A percentile compares a stretch with the other conserved stretches of the same genome.
Evolutionary conservation across 2,888 invertebrate species (phyloP).

Genomic region (Eupeodes latifasciatus): DNA sequence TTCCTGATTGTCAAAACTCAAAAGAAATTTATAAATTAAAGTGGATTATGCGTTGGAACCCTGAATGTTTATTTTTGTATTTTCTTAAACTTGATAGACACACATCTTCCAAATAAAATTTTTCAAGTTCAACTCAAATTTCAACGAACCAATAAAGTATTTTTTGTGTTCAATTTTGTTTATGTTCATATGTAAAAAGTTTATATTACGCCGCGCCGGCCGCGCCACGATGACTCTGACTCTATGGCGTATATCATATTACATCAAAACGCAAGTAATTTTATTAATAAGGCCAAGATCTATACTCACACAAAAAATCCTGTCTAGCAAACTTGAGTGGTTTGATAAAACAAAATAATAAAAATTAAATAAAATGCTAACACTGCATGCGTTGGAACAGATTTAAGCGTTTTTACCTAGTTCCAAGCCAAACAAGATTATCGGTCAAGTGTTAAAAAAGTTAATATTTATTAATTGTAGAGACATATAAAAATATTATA

Average conservation of each 20-base stretch:
- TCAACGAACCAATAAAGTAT: conserved; percentile 25
- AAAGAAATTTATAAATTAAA: not conserved
- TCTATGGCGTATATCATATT: conserved; percentile 35
- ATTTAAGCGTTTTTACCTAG: conserved; percentile 10
- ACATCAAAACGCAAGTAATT: conserved; percentile 32
- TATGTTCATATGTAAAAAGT: conserved; percentile 5
- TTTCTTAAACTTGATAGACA: conserved; percentile 12
- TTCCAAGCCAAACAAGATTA: conserved; percentile 48
- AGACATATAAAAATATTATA: no score
- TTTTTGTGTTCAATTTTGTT: not conserved
- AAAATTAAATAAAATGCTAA: conserved; percentile 22
- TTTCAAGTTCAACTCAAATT: conserved; percentile 62
- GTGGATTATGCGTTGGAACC: not conserved
- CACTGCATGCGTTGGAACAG: conserved; percentile 19
- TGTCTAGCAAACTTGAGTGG: conserved; percentile 40
- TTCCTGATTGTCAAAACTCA: conserved; percentile 1
- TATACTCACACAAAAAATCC: conserved; percentile 40
- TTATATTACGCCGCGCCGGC: conserved; percentile 27
- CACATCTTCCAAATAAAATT: not conserved
- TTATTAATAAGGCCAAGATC: conserved; percentile 39
- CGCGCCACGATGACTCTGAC: conserved; percentile 27
- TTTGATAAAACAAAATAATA: conserved; percentile 9
- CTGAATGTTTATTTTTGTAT: conserved; percentile 8
- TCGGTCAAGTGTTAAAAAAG: conserved; percentile 34
- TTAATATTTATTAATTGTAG: not conserved